These are phyloP conservation scores for Mesopsocus fuscifrons DNA, from an alignment of 2,888 invertebrate species.

Conservation along the genomic window DNA sequence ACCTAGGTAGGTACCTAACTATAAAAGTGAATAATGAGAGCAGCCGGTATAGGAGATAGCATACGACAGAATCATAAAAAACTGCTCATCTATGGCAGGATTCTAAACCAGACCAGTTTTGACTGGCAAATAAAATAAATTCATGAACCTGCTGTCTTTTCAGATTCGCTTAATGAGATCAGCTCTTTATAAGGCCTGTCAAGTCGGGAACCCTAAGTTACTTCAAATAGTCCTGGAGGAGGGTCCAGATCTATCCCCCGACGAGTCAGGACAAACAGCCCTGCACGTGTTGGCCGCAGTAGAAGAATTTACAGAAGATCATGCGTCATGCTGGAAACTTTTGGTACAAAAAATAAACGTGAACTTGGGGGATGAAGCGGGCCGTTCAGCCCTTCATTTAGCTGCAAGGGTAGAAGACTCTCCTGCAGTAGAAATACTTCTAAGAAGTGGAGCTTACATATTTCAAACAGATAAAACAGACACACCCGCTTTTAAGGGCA, in stretches of 20 bases:
- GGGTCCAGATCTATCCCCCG: background rate
- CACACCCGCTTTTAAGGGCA: background rate
- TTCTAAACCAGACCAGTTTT: too few relatives aligned
- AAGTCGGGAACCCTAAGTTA: too few relatives aligned
- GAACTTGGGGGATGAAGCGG: background rate
- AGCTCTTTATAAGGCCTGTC: too few relatives aligned
- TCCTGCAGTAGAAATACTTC: background rate
- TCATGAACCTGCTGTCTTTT: too few relatives aligned
- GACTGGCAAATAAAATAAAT: too few relatives aligned
- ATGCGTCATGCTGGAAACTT: background rate
- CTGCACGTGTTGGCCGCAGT: background rate
- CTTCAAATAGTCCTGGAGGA: too few relatives aligned
- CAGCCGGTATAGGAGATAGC: too few relatives aligned
- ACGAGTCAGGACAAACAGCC: background rate
- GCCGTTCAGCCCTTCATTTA: background rate
- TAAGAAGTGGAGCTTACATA: background rate
- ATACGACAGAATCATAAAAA: too few relatives aligned
- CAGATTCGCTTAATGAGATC: too few relatives aligned
- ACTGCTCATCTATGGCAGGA: too few relatives aligned
- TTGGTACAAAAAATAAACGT: background rate
- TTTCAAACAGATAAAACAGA: background rate
- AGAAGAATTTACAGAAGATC: background rate
- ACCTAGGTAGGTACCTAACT: too few relatives aligned
- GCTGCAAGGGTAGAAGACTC: background rate
- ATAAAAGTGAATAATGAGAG: too few relatives aligned